phyloP scores from a whole-genome alignment of 2,888 invertebrate genomes.

The Drosophila parthenogenetica region DNA sequence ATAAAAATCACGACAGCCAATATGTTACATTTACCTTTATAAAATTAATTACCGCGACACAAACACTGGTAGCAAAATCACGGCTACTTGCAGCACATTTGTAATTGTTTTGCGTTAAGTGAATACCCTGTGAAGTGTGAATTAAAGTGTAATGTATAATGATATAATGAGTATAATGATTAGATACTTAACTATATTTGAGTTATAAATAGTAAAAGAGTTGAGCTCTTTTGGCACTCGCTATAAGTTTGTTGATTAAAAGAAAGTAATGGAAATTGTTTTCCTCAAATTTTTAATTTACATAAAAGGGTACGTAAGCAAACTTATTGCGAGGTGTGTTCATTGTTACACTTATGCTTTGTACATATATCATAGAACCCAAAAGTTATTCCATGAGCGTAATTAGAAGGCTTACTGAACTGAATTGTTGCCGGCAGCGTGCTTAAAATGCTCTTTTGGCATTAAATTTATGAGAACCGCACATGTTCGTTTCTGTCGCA shows the following conservation, averaged over 20 bases:
- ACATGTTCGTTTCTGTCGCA: constrained; percentile 64
- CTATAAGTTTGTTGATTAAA: too few species aligned
- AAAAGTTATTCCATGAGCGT: constrained; percentile 65
- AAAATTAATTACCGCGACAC: constrained; percentile 38
- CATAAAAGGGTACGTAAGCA: not conserved
- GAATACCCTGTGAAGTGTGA: constrained; percentile 3
- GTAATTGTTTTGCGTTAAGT: not conserved
- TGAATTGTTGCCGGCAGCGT: constrained; percentile 40
- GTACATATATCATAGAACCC: constrained; percentile 30
- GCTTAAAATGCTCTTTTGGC: constrained; percentile 77
- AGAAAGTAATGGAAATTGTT: too few species aligned
- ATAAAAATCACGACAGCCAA: constrained; percentile 44
- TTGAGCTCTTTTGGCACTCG: too few species aligned
- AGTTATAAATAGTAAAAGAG: too few species aligned
- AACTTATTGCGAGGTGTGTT: not conserved
- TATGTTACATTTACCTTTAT: constrained; percentile 35
- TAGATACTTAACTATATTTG: too few species aligned
- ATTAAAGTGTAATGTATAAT: too few species aligned
- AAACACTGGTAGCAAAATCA: not conserved
- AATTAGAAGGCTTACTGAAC: constrained; percentile 75
- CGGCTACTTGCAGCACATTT: constrained; percentile 2
- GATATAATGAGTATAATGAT: too few species aligned
- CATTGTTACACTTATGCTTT: constrained; percentile 9
- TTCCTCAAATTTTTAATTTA: too few species aligned
- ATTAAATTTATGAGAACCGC: constrained; percentile 80